Base-by-base conservation (phyloP, 2,797 vertebrate species). In the Clarias platycephalus region DNA sequence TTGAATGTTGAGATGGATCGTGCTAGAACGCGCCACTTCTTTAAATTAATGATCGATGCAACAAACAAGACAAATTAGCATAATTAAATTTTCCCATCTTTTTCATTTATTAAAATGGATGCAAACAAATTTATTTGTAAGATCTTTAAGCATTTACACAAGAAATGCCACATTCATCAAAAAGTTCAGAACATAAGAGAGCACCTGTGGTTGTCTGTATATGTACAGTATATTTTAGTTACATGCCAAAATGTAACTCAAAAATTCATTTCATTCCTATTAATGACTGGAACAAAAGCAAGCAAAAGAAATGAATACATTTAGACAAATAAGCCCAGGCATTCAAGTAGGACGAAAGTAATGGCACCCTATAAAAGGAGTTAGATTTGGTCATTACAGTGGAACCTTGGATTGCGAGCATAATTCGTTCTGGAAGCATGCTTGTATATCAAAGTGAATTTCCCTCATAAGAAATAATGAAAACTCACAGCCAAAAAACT, bases 31-130 rank as follows among this genome's bases (percentile, higher is more conserved):
- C 28, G 40, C 62, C 20, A 8, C 44, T n/a, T 34, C 40, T 40
- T 80, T 18, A 20, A 66, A 66, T 53, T 66, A 66, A 53, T 66
- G 62, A 66, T 64, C 15, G 78, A 80, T 31, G 62, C 62, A 66
- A 22, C 18, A 80, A 0, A 31, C 18, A 64, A 49, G 58, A 53
- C 15, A 62, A 62, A 80, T 28, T 9, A 12, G 12, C 4, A 24
- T 20, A 1, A n/a, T 28, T 0, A 0, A 9, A 20, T 24, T 24
- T 58, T 37, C 20, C 31, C 12, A 37, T 2, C 10, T 49, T 49
- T 49, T 49, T 37, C 55, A 13, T 60, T 77, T 58, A 15, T 77
- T 2, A 37, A 77, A 77, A 60, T 75, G 3, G 16, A 26, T 40
- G 20, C 7, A 2, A 20, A 37, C 9, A 2, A 13, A 71, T 75